Base-by-base conservation (phyloP, 2,797 vertebrate species). In the Acestrorhynchus altus region DNA sequence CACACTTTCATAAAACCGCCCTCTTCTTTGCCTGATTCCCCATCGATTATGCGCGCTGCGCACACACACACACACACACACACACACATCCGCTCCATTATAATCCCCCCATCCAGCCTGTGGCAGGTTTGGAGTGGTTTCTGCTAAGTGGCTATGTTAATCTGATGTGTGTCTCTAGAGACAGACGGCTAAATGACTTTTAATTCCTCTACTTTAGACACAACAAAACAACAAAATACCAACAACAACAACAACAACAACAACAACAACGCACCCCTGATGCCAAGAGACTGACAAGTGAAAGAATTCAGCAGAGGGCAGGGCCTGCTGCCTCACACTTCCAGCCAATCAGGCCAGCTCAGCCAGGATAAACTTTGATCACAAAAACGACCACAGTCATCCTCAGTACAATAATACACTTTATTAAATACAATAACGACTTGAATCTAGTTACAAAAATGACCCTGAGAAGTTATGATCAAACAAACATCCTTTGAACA, bases 61-160 rank as follows among this genome's bases (percentile, higher is more conserved):
- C 10, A 74, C 63, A 54, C 76, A 39, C 46, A 44, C 39, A 20
- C 59, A 67, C 4, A 56, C 54, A 66, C 44, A 52, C 42, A 68
- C 69, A 67, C 12, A 76, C 59, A 78, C 75, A 79, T 0, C 72
- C 28, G 39, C 47, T 18, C 42, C 24, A 72, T 72, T 60, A 72
- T 83, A 71, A 79, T 79, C 80, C 13, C 54, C 28, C 72, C 54
- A 8, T 40, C 42, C 40, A 90, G 63, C 66, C 22, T 44, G 75
- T 88, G 88, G 87, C 86, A 87, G 88, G 91, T 91, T 90, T 88
- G 83, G 82, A n/a, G 91, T 92, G 90, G 92, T 92, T 93, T 94
- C 90, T 90, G 90, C 91, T 93, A 91, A 93, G 93, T 93, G 93
- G 91, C 92, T 90, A 91, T 93, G 92, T 89, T 93, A 93, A 94